Percentiles rank a stretch among this genome's conserved stretches.
Conservation (phyloP, 2,797 vertebrate species). For the Sternotherus odoratus region DNA sequence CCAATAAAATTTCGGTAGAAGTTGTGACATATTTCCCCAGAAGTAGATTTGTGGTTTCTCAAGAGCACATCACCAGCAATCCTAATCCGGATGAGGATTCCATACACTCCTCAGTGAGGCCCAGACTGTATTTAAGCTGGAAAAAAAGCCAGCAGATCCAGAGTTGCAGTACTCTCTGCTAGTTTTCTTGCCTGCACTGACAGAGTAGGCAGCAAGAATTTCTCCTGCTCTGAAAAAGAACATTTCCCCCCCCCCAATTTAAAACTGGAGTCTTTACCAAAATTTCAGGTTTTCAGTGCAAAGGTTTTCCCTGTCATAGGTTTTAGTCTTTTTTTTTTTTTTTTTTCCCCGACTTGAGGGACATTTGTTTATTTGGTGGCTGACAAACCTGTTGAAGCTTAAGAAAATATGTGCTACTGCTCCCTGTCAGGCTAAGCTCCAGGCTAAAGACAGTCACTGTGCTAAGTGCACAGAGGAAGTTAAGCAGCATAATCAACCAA, state of each 20-base stretch:
- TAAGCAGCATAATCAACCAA: slow-evolving; percentile 51
- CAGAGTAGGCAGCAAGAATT: background rate
- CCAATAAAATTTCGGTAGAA: background rate
- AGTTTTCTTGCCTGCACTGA: background rate
- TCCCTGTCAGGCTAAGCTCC: slow-evolving; percentile 63
- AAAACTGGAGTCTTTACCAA: background rate
- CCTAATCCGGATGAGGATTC: background rate
- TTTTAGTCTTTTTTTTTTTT: background rate
- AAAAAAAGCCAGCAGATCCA: background rate
- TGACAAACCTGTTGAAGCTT: slow-evolving; percentile 63
- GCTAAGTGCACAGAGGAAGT: slow-evolving; percentile 57
- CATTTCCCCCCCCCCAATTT: background rate
- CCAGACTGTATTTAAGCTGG: background rate
- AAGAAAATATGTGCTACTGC: slow-evolving; percentile 60
- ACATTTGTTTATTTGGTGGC: slow-evolving; percentile 57
- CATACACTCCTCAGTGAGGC: background rate
- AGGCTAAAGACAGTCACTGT: slow-evolving; percentile 70
- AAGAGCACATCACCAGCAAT: background rate
- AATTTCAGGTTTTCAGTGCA: background rate
- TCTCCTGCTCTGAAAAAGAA: background rate
- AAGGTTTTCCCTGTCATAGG: background rate
- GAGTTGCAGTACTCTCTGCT: background rate
- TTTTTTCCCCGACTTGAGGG: slow-evolving; percentile 6
- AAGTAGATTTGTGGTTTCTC: background rate
- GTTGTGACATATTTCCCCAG: background rate